Evolutionary conservation across 2,797 vertebrate genomes (phyloP), one percentile per base, ranked within the genome.

Genomic region (Pangasius macronema): DNA sequence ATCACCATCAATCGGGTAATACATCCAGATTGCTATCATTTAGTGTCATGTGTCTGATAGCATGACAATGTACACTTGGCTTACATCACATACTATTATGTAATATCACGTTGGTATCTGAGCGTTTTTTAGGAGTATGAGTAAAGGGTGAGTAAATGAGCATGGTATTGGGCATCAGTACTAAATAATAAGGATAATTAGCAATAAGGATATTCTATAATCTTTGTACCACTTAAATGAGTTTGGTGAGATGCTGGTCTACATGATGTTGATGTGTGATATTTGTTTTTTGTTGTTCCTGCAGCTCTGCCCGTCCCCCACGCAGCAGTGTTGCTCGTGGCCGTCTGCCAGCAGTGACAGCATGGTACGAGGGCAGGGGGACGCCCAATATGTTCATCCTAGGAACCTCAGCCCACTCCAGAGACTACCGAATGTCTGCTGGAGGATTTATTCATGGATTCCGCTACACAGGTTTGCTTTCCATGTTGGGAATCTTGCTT

Each of bases 401-500:
- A 57, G 99, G 99, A 24, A 96, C 97, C 0, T 97, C 98, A 46
- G 96, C 97, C 90, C 99, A 99, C 93, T 98, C 97, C 0, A 94
- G 97, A 92, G 99, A 99, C 93, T 98, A 98, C 92, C 97, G 97
- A 70, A 94, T 94, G 27, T 99, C 99, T 30, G 98, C 98, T 0
- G 99, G 99, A 1, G 98, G 99, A 80, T 99, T 99, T 88, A 93
- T 99, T 92, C 99, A 99, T 16, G 98, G 99, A 22, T 99, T 99
- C 90, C 97, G 99, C 46, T 99, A 99, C 92, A 99, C 97, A 93
- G 97, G 99, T 99, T 82, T 95, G 20, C 11, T 30, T 80, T 81
- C 16, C 33, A 81, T 72, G 30, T 24, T 51, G 18, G 8, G 20
- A n/a, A 39, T 39, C 6, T 61, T 68, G 3, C 16, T 33, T 49